Evolutionary conservation across 2,888 invertebrate genomes (phyloP).

Genomic region (Eretmocerus hayati): DNA sequence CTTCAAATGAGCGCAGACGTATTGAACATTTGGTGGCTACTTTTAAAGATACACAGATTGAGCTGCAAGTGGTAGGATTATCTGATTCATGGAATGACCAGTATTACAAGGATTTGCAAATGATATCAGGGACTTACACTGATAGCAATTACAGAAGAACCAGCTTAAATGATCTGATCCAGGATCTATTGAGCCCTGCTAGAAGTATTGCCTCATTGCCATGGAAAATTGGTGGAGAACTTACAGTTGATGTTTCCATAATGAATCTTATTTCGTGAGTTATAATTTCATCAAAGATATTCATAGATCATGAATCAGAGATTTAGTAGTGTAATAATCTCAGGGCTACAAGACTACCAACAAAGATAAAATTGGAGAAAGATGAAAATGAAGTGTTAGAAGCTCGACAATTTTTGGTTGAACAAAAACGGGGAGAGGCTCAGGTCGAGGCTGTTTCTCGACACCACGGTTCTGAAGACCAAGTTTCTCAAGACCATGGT

Average conservation of each 20-base stretch:
- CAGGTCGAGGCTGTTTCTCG: too few species aligned
- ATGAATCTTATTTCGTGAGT: conserved; percentile 16
- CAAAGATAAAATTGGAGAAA: conserved; percentile 16
- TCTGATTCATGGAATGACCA: conserved; percentile 20
- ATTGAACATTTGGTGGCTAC: conserved; percentile 21
- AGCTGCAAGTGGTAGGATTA: conserved; percentile 23
- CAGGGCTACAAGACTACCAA: conserved; percentile 11
- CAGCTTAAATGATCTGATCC: conserved; percentile 19
- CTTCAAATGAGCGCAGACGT: conserved; percentile 9
- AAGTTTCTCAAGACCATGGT: too few species aligned
- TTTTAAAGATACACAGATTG: conserved; percentile 20
- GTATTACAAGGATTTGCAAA: conserved; percentile 23
- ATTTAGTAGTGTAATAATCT: neutral
- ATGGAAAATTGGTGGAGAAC: conserved; percentile 18
- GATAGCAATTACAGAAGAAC: conserved; percentile 9
- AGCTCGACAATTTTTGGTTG: neutral
- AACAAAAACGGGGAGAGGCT: neutral
- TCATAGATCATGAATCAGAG: neutral
- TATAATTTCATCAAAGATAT: neutral
- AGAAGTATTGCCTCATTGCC: conserved; percentile 16
- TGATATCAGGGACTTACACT: conserved; percentile 19
- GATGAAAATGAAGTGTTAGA: conserved; percentile 14
- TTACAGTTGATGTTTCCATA: conserved; percentile 9
- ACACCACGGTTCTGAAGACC: too few species aligned
- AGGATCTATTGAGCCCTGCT: conserved; percentile 20